These are phyloP conservation scores for Heliornis fulica DNA, from an alignment of 2,113 vertebrate genomes.

Conservation along the genomic window DNA sequence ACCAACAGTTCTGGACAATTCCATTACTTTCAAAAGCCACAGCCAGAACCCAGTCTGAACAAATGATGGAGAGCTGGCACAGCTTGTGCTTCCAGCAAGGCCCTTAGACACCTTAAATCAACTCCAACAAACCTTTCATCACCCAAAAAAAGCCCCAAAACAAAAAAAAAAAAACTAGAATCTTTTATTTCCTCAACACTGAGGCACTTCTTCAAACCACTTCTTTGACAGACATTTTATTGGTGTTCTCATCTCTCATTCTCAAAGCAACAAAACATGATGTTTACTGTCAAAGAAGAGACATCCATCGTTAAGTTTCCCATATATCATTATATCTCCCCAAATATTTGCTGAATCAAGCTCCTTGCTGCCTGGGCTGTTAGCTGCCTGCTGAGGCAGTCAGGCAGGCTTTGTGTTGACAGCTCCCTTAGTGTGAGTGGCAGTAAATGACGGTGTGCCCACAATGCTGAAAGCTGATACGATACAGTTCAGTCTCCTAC, in stretches of 20 bases:
- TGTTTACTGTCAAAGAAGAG: neutral
- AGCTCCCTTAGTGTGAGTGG: neutral
- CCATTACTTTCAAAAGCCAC: neutral
- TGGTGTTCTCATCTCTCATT: neutral
- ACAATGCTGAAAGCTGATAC: neutral
- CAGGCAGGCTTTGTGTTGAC: conserved; percentile 8
- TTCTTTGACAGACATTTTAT: neutral
- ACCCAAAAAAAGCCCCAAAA: too few relatives aligned
- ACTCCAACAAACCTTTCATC: too few relatives aligned
- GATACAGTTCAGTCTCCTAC: neutral
- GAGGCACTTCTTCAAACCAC: neutral
- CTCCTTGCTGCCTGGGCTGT: neutral
- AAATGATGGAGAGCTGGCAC: neutral
- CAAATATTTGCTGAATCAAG: neutral
- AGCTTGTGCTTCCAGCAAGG: neutral
- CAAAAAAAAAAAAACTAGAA: neutral
- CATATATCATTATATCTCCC: neutral
- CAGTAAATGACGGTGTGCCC: neutral
- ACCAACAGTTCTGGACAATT: conserved; percentile 33
- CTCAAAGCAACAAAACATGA: neutral
- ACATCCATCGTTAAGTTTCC: neutral
- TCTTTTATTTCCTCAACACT: neutral
- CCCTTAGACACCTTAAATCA: neutral
- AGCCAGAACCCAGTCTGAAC: neutral
- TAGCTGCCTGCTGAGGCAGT: neutral